Evolutionary conservation across 2,797 vertebrate genomes (phyloP).

Genomic region (Gallinago stenura): DNA sequence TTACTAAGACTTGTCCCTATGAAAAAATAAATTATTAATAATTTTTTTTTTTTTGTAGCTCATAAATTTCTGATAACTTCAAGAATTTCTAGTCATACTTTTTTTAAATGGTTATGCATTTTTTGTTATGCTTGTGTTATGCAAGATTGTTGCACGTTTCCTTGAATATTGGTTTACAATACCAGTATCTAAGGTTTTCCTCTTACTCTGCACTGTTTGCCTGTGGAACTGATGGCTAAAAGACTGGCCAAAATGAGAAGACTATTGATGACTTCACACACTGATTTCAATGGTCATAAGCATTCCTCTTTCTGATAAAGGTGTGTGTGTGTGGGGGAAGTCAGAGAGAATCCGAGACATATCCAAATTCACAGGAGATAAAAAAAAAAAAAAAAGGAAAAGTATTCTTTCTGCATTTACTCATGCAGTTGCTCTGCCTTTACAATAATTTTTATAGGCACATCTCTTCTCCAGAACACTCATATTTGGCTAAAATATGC

Average conservation of each 20-base stretch:
- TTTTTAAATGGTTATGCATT: not conserved
- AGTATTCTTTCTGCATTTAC: not conserved
- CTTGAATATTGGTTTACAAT: not conserved
- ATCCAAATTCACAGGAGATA: not conserved
- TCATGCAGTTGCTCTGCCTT: not conserved
- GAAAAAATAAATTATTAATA: not conserved
- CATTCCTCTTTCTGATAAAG: too few species aligned
- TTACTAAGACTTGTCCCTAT: slow-evolving; percentile 88
- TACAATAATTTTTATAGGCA: not conserved
- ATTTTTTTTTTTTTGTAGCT: not conserved
- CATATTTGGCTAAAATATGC: not conserved
- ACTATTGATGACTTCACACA: too few species aligned
- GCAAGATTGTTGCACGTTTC: not conserved
- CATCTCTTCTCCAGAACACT: not conserved
- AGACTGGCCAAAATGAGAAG: not conserved
- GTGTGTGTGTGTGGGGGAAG: not conserved
- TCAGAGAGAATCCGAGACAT: not conserved
- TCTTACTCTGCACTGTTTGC: not conserved
- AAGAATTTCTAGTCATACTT: not conserved
- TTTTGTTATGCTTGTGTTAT: not conserved
- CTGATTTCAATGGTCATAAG: too few species aligned
- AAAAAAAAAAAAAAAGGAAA: not conserved
- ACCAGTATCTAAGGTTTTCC: not conserved
- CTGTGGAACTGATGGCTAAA: not conserved
- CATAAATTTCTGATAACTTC: not conserved